These are phyloP conservation scores for Neodiprion virginianus DNA, from an alignment of 1,140 invertebrate genomes.

Conservation along the genomic window DNA sequence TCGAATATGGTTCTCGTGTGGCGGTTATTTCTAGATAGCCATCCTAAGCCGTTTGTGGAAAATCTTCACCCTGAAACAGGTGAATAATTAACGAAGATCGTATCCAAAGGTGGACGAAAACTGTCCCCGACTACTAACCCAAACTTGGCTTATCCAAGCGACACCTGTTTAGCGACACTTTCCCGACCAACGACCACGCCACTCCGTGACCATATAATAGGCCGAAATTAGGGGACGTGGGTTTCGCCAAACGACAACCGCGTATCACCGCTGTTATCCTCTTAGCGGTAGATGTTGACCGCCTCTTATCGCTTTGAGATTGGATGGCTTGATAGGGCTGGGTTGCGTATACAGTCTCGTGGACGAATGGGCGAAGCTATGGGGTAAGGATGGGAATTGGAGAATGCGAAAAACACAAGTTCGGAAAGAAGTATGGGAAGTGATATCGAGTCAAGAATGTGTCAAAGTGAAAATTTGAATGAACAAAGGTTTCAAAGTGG, in stretches of 20 bases:
- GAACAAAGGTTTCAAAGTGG: too few species aligned
- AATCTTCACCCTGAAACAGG: neutral
- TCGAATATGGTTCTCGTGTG: neutral
- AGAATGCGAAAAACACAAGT: too few species aligned
- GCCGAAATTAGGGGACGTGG: neutral
- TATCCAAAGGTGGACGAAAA: neutral
- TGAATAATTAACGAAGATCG: neutral
- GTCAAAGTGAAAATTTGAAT: too few species aligned
- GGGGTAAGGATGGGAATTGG: too few species aligned
- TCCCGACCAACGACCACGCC: neutral
- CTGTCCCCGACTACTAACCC: neutral
- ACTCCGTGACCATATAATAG: neutral
- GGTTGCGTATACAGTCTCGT: too few species aligned
- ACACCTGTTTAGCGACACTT: too few species aligned
- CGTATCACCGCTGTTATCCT: neutral
- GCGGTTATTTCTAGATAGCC: neutral
- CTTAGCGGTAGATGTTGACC: too few species aligned
- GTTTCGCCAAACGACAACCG: neutral
- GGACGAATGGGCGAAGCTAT: too few species aligned
- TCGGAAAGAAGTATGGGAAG: too few species aligned
- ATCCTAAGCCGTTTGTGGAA: neutral
- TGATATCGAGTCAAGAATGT: too few species aligned
- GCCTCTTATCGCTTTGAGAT: constrained; percentile 1
- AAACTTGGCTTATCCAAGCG: too few species aligned
- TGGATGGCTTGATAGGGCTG: neutral